These are phyloP conservation scores for Grus americana DNA, from an alignment of 2,113 vertebrate genomes.

Conservation along the genomic window DNA sequence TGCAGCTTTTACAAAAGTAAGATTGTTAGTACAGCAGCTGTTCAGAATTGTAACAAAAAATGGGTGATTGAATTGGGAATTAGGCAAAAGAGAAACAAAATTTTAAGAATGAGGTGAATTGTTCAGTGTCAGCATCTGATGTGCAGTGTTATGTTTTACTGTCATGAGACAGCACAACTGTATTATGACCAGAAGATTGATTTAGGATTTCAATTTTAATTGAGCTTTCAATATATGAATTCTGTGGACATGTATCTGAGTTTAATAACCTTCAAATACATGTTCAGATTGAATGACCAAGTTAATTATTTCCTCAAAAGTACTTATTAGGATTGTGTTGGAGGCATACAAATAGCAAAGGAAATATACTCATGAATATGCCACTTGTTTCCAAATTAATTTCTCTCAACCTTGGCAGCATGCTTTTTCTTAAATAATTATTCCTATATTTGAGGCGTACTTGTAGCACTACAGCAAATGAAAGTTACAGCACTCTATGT, in stretches of 20 bases:
- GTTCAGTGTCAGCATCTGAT: background rate
- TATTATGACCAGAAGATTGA: constrained; percentile 38
- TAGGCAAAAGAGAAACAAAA: background rate
- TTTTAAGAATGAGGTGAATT: background rate
- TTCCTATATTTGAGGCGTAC: constrained; percentile 22
- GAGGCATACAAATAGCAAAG: constrained; percentile 56
- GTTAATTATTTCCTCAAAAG: constrained; percentile 72
- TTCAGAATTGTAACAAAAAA: background rate
- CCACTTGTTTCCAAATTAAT: constrained; percentile 65
- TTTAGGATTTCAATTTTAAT: constrained; percentile 71
- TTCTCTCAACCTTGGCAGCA: constrained; percentile 39
- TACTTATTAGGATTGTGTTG: constrained; percentile 59
- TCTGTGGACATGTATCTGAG: constrained; percentile 49
- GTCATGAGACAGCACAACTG: constrained; percentile 25
- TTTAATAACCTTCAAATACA: constrained; percentile 71
- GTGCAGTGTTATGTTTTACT: constrained; percentile 16
- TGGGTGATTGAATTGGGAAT: background rate
- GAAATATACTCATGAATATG: constrained; percentile 61
- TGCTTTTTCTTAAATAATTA: constrained; percentile 57
- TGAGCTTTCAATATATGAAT: constrained; percentile 66
- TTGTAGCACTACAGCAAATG: constrained; percentile 21
- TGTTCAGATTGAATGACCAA: constrained; percentile 68
- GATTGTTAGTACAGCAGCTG: background rate
- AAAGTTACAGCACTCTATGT: background rate
- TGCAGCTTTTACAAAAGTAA: background rate